Base-by-base conservation (phyloP, 2,113 vertebrate genomes). In the Mandrillus leucophaeus region DNA sequence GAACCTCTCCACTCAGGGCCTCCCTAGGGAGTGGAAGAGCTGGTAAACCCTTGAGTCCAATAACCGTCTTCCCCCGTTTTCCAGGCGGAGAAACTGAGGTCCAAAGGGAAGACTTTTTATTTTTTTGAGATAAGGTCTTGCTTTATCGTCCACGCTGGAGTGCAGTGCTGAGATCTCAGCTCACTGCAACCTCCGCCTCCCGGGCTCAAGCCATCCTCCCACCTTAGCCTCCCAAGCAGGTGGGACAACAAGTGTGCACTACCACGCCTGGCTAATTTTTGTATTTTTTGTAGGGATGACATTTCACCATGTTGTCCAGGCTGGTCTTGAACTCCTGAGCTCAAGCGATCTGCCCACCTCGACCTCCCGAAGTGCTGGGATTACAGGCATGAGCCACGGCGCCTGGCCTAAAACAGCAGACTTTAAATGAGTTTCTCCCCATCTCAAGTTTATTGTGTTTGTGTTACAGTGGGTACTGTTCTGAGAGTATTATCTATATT, bases 371-470 rank as follows among this genome's bases (percentile, higher is more conserved):
- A 68, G 66, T 68, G 32, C 32, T 68, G 32, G 66, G 66, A 68
- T 35, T 35, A 68, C 16, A 35, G 66, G 66, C 66, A 68, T 35
- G 16, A 68, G 16, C 32, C 14, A 68, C 3, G 13, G 66, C 14
- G 6, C 66, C 32, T 3, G 32, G 32, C 32, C 70, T 22, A 5
- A 35, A 66, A 35, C n/a, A 3, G 16, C 14, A 57, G 6, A 50
- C 14, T 64, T 55, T 27, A 35, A 86, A 18, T 80, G 73, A 92
- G 45, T 13, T 9, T 35, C 27, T 85, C 8, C 5, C 2, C 13
- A 0, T 9, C 30, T 38, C 23, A 5, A 2, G 43, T 14, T 38
- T 23, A 50, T 0, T 18, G 40, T 12, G 27, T 48, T 1, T 5
- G 6, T 23, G 88, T 4, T 16, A 0, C 1, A 38, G 38, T 4